Base-by-base conservation (phyloP, 1,140 invertebrate species). In the Drosophila punjabiensis region DNA sequence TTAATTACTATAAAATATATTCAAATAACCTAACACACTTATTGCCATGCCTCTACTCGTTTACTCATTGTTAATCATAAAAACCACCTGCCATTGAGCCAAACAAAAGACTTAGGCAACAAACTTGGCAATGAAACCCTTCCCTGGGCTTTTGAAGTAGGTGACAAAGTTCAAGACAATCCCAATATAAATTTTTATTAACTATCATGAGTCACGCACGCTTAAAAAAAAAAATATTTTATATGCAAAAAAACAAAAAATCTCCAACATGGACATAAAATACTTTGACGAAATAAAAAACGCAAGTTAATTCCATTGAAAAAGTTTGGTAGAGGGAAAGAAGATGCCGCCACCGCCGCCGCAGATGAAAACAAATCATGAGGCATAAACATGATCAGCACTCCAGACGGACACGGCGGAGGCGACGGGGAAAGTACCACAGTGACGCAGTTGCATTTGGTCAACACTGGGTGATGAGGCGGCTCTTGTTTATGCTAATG, bases 391-490 rank as follows among this genome's bases (percentile, higher is more conserved):
- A 74, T 88, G 84, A 76, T 45, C 61, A 69, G 64, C 79, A 70
- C 50, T 63, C 60, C 65, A 69, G 52, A 33, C 61, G 58, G 50
- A 60, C 18, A 11, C 14, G 39, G 48, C 45, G 68, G 52, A 67
- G 48, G 68, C 56, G 35, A 30, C 62, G 69, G 58, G 63, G 48
- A 62, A 76, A 81, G 71, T 64, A 64, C 24, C 61, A 45, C 43
- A 84, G 69, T 88, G 85, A 88, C 84, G 84, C 74, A 83, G 84
- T 84, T 88, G 85, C 81, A 84, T 78, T 88, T 84, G 84, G 84
- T 74, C 77, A 83, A 80, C 55, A 58, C 24, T 53, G 66, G 58
- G 66, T 76, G 84, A 83, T 88, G 68, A 87, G 63, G 64, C 48
- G 61, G 71, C 67, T 67, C 70, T 74, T 81, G 77, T 65, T 81